These are phyloP conservation scores for Enoplosus armatus DNA, from an alignment of 2,797 vertebrate genomes.

Conservation along the genomic window DNA sequence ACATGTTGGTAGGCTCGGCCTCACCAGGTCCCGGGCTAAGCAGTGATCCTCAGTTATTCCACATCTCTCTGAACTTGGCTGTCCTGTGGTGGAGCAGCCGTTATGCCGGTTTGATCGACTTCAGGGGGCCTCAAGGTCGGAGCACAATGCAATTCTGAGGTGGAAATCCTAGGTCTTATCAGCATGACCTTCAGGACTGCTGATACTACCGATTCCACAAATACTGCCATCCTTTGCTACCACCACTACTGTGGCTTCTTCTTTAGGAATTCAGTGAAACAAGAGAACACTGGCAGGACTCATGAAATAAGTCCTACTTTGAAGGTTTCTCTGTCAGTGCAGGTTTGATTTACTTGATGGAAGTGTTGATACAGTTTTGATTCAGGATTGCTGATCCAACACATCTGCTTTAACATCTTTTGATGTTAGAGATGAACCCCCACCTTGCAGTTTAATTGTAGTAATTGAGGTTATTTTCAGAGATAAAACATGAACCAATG, in stretches of 20 bases:
- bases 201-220: conserved; percentile 81
- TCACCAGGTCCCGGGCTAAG: conserved; percentile 61
- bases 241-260: conserved; percentile 30
- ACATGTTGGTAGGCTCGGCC: conserved; percentile 46
- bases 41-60: conserved; percentile 78
- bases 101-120: conserved; percentile 80
- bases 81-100: conserved; percentile 71
- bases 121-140: conserved; percentile 83
- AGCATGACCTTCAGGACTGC: conserved; percentile 84
- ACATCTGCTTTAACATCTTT: neutral
- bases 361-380: neutral
- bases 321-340: neutral
- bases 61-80: conserved; percentile 72
- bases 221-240: conserved; percentile 58
- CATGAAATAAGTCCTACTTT: conserved; percentile 14
- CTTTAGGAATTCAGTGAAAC: conserved; percentile 39
- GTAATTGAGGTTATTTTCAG: neutral
- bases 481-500: neutral
- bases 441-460: neutral
- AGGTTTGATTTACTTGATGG: neutral
- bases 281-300: conserved; percentile 1
- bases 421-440: neutral
- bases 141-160: conserved; percentile 79
- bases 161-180: conserved; percentile 85
- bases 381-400: neutral